These are phyloP conservation scores for Sphecodes monilicornis DNA, from an alignment of 2,888 invertebrate genomes.

Conservation along the genomic window DNA sequence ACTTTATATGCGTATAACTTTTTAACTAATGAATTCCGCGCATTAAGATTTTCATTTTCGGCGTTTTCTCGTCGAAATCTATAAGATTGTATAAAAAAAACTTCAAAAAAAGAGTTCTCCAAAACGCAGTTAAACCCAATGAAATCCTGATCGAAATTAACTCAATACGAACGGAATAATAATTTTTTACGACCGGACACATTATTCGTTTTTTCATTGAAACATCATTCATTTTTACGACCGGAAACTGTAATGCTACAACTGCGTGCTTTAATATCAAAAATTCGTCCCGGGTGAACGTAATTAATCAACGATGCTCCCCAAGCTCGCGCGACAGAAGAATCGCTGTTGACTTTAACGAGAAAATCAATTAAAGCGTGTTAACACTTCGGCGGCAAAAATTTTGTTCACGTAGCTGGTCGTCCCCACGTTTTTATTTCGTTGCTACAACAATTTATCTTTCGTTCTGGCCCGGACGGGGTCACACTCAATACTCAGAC, in stretches of 20 bases:
- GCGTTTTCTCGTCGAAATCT: too few relatives aligned
- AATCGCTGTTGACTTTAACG: background rate
- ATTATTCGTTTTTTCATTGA: too few relatives aligned
- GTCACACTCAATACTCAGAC: slow-evolving; percentile 71
- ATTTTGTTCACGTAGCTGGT: slow-evolving; percentile 37
- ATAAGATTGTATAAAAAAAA: too few relatives aligned
- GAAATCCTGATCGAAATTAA: too few relatives aligned
- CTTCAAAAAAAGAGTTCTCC: too few relatives aligned
- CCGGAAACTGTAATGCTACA: background rate
- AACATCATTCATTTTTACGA: too few relatives aligned
- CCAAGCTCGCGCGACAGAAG: background rate
- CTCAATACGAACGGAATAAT: too few relatives aligned
- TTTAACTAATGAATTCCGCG: too few relatives aligned
- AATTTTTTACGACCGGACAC: too few relatives aligned
- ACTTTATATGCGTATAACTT: too few relatives aligned
- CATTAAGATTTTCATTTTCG: too few relatives aligned
- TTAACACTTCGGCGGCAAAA: slow-evolving; percentile 16
- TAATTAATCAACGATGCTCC: background rate
- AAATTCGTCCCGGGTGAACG: background rate
- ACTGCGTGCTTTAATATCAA: background rate
- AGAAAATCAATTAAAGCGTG: slow-evolving; percentile 33
- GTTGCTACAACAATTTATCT: slow-evolving; percentile 62
- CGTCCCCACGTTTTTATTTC: background rate
- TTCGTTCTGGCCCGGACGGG: slow-evolving; percentile 61
- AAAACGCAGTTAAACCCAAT: too few relatives aligned